These are phyloP conservation scores for Spinibarbus caldwelli DNA, from an alignment of 2,797 vertebrate species.

Conservation along the genomic window DNA sequence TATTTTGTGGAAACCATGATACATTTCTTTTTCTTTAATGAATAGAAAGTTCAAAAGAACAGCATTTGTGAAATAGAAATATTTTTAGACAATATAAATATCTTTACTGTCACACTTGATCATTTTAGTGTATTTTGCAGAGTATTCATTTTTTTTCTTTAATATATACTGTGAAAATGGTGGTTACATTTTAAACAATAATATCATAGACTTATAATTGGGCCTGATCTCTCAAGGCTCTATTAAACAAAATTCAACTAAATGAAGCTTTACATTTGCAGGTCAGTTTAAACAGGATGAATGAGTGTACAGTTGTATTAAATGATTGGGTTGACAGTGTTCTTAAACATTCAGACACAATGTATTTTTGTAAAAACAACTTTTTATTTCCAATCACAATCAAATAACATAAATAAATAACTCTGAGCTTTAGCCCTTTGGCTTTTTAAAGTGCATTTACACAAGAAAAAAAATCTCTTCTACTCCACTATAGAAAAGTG, in stretches of 20 bases:
- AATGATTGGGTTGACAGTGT: too few species aligned
- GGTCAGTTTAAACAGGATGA: neutral
- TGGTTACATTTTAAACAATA: neutral
- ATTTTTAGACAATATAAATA: neutral
- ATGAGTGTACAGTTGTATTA: too few species aligned
- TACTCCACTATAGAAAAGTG: conserved; percentile 44
- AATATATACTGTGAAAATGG: neutral
- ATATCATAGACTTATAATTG: neutral
- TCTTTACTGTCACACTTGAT: neutral
- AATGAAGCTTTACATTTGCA: neutral
- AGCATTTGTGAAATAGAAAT: neutral
- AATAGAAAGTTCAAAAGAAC: neutral
- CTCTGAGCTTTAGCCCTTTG: conserved; percentile 60
- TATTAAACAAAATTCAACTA: neutral
- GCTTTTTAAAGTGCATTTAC: conserved; percentile 75
- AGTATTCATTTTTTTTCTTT: neutral
- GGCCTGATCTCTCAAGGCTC: neutral
- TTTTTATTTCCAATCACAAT: conserved; percentile 54
- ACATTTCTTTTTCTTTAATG: neutral
- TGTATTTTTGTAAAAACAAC: conserved; percentile 62
- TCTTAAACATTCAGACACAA: conserved; percentile 1
- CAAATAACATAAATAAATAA: conserved; percentile 73
- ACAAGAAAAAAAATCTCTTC: conserved; percentile 50
- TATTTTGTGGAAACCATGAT: neutral
- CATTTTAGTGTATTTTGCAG: neutral